Percentiles rank a stretch among this genome's conserved stretches.
phyloP scores from a whole-genome alignment of 2,797 vertebrate genomes.

The Spatula versicolor region DNA sequence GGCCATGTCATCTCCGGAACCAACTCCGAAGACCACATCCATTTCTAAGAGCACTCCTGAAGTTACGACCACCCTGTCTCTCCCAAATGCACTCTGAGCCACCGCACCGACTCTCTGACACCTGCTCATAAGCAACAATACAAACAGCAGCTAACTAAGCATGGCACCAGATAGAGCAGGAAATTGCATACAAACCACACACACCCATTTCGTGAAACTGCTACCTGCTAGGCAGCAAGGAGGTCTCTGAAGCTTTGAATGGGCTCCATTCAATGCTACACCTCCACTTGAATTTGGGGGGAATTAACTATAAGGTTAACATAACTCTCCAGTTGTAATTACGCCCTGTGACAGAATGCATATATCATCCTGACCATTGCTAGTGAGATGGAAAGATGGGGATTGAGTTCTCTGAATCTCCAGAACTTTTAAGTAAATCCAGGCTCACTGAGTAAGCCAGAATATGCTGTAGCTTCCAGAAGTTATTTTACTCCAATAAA shows the following conservation, averaged over 20 bases:
- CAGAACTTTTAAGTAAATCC: neutral
- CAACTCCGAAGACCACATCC: accelerated
- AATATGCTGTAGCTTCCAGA: neutral
- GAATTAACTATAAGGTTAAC: neutral
- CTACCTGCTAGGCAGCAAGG: neutral
- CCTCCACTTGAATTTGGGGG: neutral
- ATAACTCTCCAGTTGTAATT: neutral
- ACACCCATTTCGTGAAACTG: neutral
- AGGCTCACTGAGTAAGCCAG: neutral
- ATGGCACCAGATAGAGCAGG: neutral
- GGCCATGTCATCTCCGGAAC: neutral
- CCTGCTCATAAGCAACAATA: neutral
- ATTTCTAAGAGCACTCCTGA: neutral
- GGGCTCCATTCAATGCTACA: neutral
- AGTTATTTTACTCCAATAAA: neutral
- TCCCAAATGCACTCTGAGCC: neutral
- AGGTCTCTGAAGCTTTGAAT: neutral
- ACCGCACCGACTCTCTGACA: neutral
- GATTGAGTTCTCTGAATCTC: neutral
- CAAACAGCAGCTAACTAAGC: neutral
- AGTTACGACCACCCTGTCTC: neutral
- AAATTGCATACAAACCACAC: neutral
- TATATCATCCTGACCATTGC: neutral
- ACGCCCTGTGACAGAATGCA: neutral
- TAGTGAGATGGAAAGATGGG: neutral